phyloP scores from a whole-genome alignment of 2,113 vertebrate genomes.

The Craseonycteris thonglongyai region DNA sequence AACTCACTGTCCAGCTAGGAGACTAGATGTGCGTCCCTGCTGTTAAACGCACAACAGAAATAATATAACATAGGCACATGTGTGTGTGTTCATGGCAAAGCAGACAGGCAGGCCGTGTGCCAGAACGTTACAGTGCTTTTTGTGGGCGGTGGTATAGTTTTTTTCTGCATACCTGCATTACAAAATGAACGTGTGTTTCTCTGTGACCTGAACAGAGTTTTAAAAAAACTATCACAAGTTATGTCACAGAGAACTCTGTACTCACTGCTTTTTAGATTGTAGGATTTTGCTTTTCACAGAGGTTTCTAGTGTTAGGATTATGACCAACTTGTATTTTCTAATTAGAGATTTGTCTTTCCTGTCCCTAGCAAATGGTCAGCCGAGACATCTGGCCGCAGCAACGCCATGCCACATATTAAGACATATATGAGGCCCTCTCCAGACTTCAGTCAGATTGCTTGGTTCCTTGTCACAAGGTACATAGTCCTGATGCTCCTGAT shows the following conservation, averaged over 20 bases:
- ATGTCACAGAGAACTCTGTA: background rate
- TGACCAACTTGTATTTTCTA: background rate
- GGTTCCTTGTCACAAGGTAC: conserved; percentile 97
- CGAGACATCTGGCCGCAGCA: conserved; percentile 87
- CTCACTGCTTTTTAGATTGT: background rate
- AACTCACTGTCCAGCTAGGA: background rate
- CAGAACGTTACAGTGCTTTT: background rate
- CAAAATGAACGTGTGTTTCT: background rate
- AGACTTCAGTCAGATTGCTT: conserved; percentile 90
- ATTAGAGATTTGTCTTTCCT: background rate
- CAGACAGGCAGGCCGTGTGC: rapidly evolving
- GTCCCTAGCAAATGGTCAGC: conserved; percentile 90
- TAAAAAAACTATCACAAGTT: background rate
- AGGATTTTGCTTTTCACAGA: background rate
- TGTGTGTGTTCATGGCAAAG: background rate
- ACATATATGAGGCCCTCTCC: conserved; percentile 92
- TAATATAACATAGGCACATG: rapidly evolving
- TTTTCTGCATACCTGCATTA: background rate
- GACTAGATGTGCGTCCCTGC: rapidly evolving
- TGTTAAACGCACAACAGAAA: background rate
- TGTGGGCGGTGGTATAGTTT: background rate
- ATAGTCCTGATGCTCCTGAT: background rate
- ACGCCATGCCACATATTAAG: conserved; percentile 97
- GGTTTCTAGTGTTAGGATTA: background rate
- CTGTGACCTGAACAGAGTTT: background rate